Evolutionary conservation across 2,888 invertebrate genomes (phyloP).

Genomic region (Oxytorus armatus): DNA sequence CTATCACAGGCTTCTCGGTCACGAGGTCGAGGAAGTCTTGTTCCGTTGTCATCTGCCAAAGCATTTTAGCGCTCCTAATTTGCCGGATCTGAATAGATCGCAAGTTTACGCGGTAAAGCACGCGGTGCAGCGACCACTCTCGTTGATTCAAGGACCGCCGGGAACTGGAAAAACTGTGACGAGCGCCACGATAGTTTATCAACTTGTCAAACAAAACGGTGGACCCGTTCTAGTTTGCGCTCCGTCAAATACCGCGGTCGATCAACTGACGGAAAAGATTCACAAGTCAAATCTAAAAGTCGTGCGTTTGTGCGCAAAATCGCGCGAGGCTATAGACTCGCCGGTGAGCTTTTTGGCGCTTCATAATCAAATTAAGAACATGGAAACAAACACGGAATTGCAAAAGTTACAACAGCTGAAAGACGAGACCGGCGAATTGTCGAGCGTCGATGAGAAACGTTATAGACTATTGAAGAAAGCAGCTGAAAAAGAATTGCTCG

Average conservation of each 20-base stretch:
- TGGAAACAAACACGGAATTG: slow-evolving; percentile 96
- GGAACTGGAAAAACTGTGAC: slow-evolving; percentile 99
- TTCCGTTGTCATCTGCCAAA: slow-evolving; percentile 97
- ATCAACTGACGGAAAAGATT: slow-evolving; percentile 99
- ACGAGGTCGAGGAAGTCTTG: slow-evolving; percentile 96
- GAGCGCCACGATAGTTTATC: slow-evolving; percentile 99
- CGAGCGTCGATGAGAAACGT: slow-evolving; percentile 97
- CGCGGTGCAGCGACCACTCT: slow-evolving; percentile 97
- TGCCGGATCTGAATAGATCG: slow-evolving; percentile 98
- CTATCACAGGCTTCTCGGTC: slow-evolving; percentile 97
- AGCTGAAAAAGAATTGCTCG: slow-evolving; percentile 95
- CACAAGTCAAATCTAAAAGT: slow-evolving; percentile 97
- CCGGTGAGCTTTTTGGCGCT: slow-evolving; percentile 98
- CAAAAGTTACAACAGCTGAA: slow-evolving; percentile 98
- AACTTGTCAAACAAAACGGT: slow-evolving; percentile 96
- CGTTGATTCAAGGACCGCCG: slow-evolving; percentile 98
- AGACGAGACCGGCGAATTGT: slow-evolving; percentile 99
- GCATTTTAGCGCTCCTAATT: slow-evolving; percentile 97
- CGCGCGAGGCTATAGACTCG: slow-evolving; percentile 98
- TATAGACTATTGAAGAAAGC: slow-evolving; percentile 95
- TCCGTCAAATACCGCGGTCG: slow-evolving; percentile 99
- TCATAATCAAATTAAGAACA: slow-evolving; percentile 98
- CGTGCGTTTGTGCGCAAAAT: slow-evolving; percentile 98
- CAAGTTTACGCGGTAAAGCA: slow-evolving; percentile 99
- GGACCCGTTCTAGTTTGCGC: slow-evolving; percentile 99